Conservation (phyloP, 2,113 vertebrate genomes). For the Lanius collurio region DNA sequence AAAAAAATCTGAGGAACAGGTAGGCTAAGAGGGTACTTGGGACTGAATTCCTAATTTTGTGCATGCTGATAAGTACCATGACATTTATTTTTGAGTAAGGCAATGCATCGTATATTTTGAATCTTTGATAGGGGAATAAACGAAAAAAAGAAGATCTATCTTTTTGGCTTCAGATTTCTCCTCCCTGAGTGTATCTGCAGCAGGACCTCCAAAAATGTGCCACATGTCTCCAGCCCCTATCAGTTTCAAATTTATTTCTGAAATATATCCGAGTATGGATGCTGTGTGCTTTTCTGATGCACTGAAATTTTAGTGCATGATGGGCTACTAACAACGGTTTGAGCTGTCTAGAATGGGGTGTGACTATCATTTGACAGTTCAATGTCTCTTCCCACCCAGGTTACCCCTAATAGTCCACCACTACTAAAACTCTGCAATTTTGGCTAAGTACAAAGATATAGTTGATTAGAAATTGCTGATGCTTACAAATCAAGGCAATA, state of each 20-base stretch:
- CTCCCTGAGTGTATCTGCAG: background rate
- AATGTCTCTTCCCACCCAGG: background rate
- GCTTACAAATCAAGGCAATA: background rate
- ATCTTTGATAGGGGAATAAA: background rate
- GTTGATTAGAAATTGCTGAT: background rate
- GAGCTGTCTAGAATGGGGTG: background rate
- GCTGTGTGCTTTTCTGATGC: background rate
- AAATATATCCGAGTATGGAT: background rate
- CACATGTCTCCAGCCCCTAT: background rate
- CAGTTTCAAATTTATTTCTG: background rate
- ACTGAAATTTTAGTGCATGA: background rate
- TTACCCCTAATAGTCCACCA: background rate
- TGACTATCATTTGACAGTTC: background rate
- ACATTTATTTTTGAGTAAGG: background rate
- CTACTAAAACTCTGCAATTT: background rate
- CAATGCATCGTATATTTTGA: background rate
- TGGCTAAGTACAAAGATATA: background rate
- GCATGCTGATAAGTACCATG: background rate
- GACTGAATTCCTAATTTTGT: background rate
- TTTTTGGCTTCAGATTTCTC: background rate
- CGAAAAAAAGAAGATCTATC: accelerated
- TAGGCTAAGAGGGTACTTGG: background rate
- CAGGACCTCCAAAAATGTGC: background rate
- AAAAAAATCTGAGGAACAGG: background rate
- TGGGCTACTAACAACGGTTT: background rate